These are phyloP conservation scores for Platanista minor DNA, from an alignment of 2,113 vertebrate species.

Conservation along the genomic window DNA sequence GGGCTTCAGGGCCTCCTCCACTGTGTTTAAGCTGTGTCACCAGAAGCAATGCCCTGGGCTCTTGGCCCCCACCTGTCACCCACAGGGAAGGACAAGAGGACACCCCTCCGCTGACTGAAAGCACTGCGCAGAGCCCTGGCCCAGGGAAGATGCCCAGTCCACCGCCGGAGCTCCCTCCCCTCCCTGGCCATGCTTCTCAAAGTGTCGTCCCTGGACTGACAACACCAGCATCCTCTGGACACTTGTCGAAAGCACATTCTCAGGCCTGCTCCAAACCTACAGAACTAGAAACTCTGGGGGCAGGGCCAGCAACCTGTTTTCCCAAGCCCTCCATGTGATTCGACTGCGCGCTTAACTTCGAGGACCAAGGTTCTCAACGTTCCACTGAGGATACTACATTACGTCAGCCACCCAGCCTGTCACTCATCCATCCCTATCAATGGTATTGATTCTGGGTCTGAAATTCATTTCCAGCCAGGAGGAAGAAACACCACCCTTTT, in stretches of 20 bases:
- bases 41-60: fast-evolving
- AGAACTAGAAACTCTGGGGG: not conserved
- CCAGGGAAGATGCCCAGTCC: not conserved
- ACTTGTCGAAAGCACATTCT: not conserved
- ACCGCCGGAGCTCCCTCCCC: fast-evolving
- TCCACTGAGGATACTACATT: fast-evolving
- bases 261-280: not conserved
- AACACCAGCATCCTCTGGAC: not conserved
- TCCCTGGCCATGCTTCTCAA: not conserved
- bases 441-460: not conserved
- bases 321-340: not conserved
- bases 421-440: not conserved
- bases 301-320: not conserved
- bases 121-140: fast-evolving
- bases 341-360: not conserved
- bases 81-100: not conserved
- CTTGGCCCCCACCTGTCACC: fast-evolving
- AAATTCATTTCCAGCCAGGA: not conserved
- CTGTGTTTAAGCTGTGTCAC: not conserved
- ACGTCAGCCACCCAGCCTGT: not conserved
- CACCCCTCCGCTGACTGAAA: fast-evolving
- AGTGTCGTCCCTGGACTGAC: not conserved
- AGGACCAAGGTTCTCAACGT: fast-evolving
- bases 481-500: not conserved
- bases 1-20: not conserved